Evolutionary conservation across 2,888 invertebrate species (phyloP).

Genomic region (Platypus cylindrus): DNA sequence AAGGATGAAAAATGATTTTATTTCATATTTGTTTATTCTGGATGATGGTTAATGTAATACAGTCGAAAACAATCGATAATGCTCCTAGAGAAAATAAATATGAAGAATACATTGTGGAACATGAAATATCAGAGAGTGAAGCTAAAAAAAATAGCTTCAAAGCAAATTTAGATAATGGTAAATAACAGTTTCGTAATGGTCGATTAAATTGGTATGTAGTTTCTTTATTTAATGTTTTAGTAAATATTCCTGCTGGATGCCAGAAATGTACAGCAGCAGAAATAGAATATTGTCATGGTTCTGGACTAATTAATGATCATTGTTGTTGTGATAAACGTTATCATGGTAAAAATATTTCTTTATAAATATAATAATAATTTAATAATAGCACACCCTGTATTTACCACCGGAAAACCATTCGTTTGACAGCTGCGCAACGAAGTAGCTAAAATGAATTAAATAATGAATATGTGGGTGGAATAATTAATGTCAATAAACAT

Average conservation of each 20-base stretch:
- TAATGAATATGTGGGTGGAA: too few relatives aligned
- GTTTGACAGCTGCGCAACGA: too few relatives aligned
- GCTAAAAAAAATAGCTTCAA: slow-evolving; percentile 43
- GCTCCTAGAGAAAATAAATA: slow-evolving; percentile 25
- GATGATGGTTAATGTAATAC: too few relatives aligned
- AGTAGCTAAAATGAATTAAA: too few relatives aligned
- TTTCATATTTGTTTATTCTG: too few relatives aligned
- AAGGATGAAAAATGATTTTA: too few relatives aligned
- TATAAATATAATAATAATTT: too few relatives aligned
- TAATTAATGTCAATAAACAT: too few relatives aligned
- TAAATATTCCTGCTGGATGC: slow-evolving; percentile 43
- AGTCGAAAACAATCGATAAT: too few relatives aligned
- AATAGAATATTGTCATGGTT: slow-evolving; percentile 48
- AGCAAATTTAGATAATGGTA: slow-evolving; percentile 37
- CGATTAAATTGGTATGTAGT: neutral
- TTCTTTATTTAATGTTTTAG: slow-evolving; percentile 22
- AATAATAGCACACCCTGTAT: too few relatives aligned
- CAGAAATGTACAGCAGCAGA: slow-evolving; percentile 48
- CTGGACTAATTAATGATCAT: slow-evolving; percentile 45
- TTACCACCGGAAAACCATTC: too few relatives aligned
- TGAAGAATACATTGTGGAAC: slow-evolving; percentile 52
- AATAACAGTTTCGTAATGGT: slow-evolving; percentile 16
- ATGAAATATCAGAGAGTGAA: slow-evolving; percentile 45
- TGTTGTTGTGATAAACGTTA: slow-evolving; percentile 48
- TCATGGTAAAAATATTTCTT: too few relatives aligned